Evolutionary conservation across 2,113 vertebrate species (phyloP).

Genomic region (Mastomys natalensis): DNA sequence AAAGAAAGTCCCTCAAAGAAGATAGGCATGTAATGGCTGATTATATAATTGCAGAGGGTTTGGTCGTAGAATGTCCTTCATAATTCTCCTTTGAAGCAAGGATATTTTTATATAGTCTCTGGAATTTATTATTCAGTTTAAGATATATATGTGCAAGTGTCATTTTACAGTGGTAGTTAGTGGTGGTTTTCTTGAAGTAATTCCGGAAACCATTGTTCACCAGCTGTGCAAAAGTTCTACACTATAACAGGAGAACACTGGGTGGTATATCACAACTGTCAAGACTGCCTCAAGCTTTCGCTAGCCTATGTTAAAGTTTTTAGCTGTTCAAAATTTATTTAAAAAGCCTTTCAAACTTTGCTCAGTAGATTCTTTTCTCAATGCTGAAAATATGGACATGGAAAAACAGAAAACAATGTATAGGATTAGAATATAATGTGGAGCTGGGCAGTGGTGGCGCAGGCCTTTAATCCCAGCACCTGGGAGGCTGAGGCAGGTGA

Average conservation of each 20-base stretch:
- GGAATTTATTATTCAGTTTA: not conserved
- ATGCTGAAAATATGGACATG: not conserved
- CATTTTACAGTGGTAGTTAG: not conserved
- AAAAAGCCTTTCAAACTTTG: not conserved
- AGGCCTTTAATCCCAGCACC: no score
- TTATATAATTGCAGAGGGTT: not conserved
- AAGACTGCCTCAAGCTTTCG: not conserved
- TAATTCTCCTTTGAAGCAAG: not conserved
- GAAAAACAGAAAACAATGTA: not conserved
- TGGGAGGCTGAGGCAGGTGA: no score
- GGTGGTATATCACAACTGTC: accelerated
- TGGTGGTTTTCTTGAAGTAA: not conserved
- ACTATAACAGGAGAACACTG: not conserved
- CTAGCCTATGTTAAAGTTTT: not conserved
- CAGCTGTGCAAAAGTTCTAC: not conserved
- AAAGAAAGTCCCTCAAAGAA: not conserved
- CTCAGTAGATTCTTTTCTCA: not conserved
- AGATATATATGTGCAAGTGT: not conserved
- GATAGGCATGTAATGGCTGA: not conserved
- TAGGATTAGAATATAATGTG: not conserved
- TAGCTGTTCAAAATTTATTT: not conserved
- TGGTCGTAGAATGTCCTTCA: not conserved
- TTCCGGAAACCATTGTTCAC: not conserved
- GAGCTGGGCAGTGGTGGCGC: no score
- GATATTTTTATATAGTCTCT: no score